These are phyloP conservation scores for Hyphantria cunea DNA, from an alignment of 1,140 invertebrate species.

Conservation along the genomic window DNA sequence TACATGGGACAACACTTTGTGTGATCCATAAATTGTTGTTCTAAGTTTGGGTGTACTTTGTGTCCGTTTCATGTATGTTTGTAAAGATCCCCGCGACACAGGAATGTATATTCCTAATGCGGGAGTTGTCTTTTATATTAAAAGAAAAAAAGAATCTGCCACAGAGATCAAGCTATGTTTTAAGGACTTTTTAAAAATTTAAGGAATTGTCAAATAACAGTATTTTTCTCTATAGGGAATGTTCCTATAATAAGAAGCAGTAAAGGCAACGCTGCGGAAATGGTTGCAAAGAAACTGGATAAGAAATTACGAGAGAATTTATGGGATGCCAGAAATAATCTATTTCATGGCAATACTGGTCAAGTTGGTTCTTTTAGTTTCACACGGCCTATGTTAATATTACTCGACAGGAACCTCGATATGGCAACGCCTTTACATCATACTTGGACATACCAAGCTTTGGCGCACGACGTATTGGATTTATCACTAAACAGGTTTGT, in stretches of 20 bases:
- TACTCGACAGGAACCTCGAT: constrained; percentile 97
- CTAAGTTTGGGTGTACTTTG: no score
- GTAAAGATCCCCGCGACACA: no score
- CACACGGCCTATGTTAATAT: constrained; percentile 94
- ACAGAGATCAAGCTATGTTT: no score
- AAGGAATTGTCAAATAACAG: no score
- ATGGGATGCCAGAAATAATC: constrained; percentile 97
- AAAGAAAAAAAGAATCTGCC: no score
- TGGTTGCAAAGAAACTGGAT: constrained; percentile 98
- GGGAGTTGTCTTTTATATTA: no score
- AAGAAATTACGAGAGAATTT: constrained; percentile 98
- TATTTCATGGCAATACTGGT: constrained; percentile 93
- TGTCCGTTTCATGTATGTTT: no score
- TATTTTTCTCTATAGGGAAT: constrained; percentile 83
- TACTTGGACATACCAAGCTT: constrained; percentile 99
- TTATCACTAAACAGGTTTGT: constrained; percentile 90
- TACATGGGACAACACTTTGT: no score
- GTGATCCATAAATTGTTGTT: no score
- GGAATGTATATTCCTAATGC: no score
- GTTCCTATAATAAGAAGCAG: constrained; percentile 98
- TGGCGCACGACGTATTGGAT: constrained; percentile 97
- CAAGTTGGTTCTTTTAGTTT: constrained; percentile 92
- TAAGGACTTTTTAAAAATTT: no score
- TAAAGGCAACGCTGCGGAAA: constrained; percentile 98
- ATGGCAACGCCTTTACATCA: constrained; percentile 99